Evolutionary conservation across 2,888 invertebrate genomes (phyloP), one percentile per base, ranked within the genome.

Genomic region (Trichogramma dendrolimi): DNA sequence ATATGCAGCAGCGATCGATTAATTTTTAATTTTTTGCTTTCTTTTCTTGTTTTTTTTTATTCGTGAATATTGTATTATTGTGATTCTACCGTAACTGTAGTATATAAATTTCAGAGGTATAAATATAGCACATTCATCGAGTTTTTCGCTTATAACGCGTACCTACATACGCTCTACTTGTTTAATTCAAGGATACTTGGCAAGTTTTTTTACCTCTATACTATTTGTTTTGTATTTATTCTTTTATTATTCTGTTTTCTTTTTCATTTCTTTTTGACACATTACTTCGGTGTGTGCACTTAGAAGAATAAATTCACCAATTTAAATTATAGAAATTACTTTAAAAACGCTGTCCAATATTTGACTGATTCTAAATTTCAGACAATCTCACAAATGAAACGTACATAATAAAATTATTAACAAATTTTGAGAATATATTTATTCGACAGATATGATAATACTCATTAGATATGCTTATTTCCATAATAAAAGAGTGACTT

Each of bases 111-210:
- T 67, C 66, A 71, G 71, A 75, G 73, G 73, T 77, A 77, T 75
- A 75, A 77, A 78, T 65, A 58, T 77, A 78, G 72, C 75, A 75
- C 75, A 75, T 69, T 72, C 70, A 74, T 71, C 70, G 72, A 55
- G 60, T 60, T 51, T 44, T 57, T 27, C 3, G 27, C 27, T 27
- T 27, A 27, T 27, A 27, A 27, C 27, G 27, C 52, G 55, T 70
- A 73, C 71, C 70, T 72, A 68, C 71, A 73, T 53, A 61, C 71
- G 71, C 64, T 71, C 69, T 72, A 71, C 69, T 71, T 71, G 69
- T 69, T 71, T 54, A 55, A 55, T 55, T 58, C 49, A 62, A 60
- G 52, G 42, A 58, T 62, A 7, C 41, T 47, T 53, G 62, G 62
- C 59, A 62, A 58, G 50, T 62, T 59, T 43, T 52, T 10, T 61